Evolutionary conservation across 1,140 invertebrate genomes (phyloP), one percentile per base, ranked within the genome.

Genomic region (Rhynchophorus ferrugineus): DNA sequence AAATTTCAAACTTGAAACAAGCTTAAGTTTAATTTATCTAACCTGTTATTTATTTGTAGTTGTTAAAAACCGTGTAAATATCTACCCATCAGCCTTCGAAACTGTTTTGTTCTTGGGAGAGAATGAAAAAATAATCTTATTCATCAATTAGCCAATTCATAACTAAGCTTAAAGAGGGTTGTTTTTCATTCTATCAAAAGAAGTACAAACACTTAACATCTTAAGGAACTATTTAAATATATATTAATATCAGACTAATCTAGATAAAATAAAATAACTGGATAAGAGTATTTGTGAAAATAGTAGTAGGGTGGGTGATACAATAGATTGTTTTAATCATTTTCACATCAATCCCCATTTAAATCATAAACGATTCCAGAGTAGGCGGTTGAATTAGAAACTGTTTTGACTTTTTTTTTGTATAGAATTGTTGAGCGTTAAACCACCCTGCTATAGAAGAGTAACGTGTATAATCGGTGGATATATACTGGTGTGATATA

Each of bases 401-500:
- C n/a, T n/a, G n/a, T n/a, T n/a, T n/a, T n/a, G n/a, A n/a, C n/a
- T n/a, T n/a, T n/a, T n/a, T n/a, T n/a, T n/a, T n/a, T n/a, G n/a
- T n/a, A n/a, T n/a, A n/a, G n/a, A n/a, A n/a, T n/a, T n/a, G n/a
- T n/a, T n/a, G 11, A 29, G 24, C 24, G 11, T 29, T 29, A 11
- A n/a, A 29, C 24, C 24, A 29, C 24, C 24, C 24, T 29, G 5
- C 24, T 29, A 29, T 29, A 29, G 5, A 29, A 29, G 24, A 17
- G 19, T 17, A 39, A 5, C 9, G n/a, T 16, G 60, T 18, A 24
- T 51, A 58, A 60, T 60, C 54, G 52, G 59, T 58, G 43, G 39
- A 55, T 56, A 64, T 60, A 64, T 61, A 60, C 61, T 59, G 62
- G 63, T 65, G 63, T 69, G 67, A 69, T 67, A 65, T 68, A 65